Percentiles rank a stretch among this genome's conserved stretches.
These are phyloP conservation scores for Neosalanx taihuensis DNA, from an alignment of 2,797 vertebrate species.

Conservation along the genomic window DNA sequence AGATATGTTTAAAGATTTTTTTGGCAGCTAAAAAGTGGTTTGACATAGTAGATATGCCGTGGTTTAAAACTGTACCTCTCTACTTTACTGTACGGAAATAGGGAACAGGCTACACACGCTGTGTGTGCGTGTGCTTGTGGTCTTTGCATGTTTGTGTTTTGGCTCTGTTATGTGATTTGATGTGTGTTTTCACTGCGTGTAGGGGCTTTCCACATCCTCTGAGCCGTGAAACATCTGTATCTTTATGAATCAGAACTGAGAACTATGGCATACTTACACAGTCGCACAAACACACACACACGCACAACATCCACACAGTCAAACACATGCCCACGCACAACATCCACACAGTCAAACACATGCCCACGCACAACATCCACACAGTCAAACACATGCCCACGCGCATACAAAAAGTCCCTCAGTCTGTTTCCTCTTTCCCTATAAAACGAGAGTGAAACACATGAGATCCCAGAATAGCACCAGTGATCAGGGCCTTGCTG, in stretches of 20 bases:
- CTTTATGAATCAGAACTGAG: slow-evolving; percentile 68
- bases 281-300: slow-evolving; percentile 45
- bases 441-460: slow-evolving; percentile 29
- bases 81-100: no score
- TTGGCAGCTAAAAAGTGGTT: not conserved
- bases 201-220: slow-evolving; percentile 66
- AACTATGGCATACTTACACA: slow-evolving; percentile 29
- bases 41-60: no score
- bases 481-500: slow-evolving; percentile 13
- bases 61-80: not conserved
- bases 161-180: not conserved
- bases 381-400: slow-evolving; percentile 44
- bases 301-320: slow-evolving; percentile 48
- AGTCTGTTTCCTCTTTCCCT: slow-evolving; percentile 44
- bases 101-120: no score
- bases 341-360: slow-evolving; percentile 37
- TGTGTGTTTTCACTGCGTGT: slow-evolving; percentile 37
- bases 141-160: slow-evolving; percentile 21
- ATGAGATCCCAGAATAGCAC: slow-evolving; percentile 23
- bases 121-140: slow-evolving; percentile 17
- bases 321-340: slow-evolving; percentile 40
- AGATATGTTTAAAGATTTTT: not conserved
- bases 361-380: slow-evolving; percentile 28
- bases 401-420: slow-evolving; percentile 62
- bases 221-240: slow-evolving; percentile 57